Evolutionary conservation across 2,113 vertebrate genomes (phyloP), one percentile per base, ranked within the genome.

Genomic region (Nothobranchius kuhntae): DNA sequence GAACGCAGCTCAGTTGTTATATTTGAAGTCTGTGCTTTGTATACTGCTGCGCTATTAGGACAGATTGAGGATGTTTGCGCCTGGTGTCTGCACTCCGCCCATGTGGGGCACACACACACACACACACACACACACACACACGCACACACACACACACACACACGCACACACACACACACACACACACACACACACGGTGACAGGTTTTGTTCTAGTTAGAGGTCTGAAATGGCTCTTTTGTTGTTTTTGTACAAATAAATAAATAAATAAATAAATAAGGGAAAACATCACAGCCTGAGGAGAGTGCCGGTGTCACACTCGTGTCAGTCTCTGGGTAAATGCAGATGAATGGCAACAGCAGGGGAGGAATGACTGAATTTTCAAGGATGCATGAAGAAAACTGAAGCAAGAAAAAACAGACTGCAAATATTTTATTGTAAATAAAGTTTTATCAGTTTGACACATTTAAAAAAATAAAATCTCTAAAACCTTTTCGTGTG

Each of bases 41-140:
- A 62, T 82, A 82, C 75, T 86, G 70, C 63, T 66, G 53, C 83
- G 77, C 65, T 84, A 86, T 86, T 91, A 86, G 81, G 79, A 86
- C 79, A 89, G 73, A 89, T 80, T 89, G 58, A 80, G 77, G 86
- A 53, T 87, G 65, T 92, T 91, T 92, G 87, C 42, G 65, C 36
- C 80, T 85, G 90, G 89, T 85, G 89, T 70, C 83, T 89, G 65
- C 80, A 85, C 89, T 83, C 70, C 78, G 56, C 87, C 80, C 81
- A 65, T 86, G 59, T 84, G 82, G 73, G 70, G 53, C 85, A 83
- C 65, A 45, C 56, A 77, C 75, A 81, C 67, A 69, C 30, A 76
- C 17, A 72, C 52, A 69, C 52, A 60, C 21, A 35, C 48, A 54
- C 30, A 30, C 30, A 30, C 30, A 30, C 30, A 30, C 30, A 30